These are phyloP conservation scores for Thymelicus lineola DNA, from an alignment of 2,888 invertebrate genomes.

Conservation along the genomic window DNA sequence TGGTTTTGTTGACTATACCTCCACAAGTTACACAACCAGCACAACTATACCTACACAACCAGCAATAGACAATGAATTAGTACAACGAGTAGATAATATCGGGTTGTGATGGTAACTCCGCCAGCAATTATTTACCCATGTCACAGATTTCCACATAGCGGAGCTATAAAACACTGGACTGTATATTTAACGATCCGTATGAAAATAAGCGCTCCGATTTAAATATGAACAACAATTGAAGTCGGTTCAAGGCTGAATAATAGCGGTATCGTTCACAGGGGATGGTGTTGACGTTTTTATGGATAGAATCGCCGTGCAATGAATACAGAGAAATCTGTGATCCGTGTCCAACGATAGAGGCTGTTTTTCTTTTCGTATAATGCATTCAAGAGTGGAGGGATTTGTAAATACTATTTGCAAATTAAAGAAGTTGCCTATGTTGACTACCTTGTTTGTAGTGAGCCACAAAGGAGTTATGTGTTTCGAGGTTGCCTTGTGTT, in stretches of 20 bases:
- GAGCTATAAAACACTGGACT: conserved; percentile 2
- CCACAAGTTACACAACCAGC: too few relatives aligned
- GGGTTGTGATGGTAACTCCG: too few relatives aligned
- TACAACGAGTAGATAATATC: too few relatives aligned
- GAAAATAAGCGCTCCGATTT: conserved; percentile 5
- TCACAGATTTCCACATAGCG: not conserved
- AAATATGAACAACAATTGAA: conserved; percentile 11
- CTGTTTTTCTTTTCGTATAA: not conserved
- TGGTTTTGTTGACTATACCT: too few relatives aligned
- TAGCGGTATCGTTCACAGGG: conserved; percentile 5
- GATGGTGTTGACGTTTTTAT: conserved; percentile 15
- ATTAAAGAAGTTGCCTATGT: too few relatives aligned
- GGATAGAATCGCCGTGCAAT: conserved; percentile 4
- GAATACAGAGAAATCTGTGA: not conserved
- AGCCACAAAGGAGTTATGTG: too few relatives aligned
- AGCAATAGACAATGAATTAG: too few relatives aligned
- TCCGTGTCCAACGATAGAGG: not conserved
- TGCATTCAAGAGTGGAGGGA: not conserved
- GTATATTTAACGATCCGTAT: conserved; percentile 4
- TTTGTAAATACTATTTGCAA: not conserved
- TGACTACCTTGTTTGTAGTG: too few relatives aligned
- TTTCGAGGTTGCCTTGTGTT: too few relatives aligned
- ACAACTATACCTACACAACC: too few relatives aligned
- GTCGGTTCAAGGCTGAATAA: conserved; percentile 4
- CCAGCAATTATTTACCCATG: conserved; percentile 1